A percentile compares a stretch with the other conserved stretches of the same genome.
These are phyloP conservation scores for Corythoichthys intestinalis DNA, from an alignment of 2,113 vertebrate genomes.

Conservation along the genomic window DNA sequence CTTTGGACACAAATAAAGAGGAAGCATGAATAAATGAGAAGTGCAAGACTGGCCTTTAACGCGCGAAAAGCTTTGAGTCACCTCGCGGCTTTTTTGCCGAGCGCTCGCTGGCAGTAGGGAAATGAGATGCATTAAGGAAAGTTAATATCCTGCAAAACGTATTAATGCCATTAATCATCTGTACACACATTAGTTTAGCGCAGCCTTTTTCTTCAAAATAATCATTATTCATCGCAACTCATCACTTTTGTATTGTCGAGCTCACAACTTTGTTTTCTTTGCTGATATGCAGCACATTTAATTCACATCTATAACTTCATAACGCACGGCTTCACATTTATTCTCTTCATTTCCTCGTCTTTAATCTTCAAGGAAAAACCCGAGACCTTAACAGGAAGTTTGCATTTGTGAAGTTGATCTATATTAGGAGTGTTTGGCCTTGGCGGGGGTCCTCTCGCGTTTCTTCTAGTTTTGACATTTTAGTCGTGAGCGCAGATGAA, in stretches of 20 bases:
- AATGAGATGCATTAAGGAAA: conserved; percentile 1
- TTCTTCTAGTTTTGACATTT: background rate
- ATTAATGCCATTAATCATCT: conserved; percentile 3
- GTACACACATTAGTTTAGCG: background rate
- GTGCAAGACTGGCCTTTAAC: background rate
- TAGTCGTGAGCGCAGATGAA: background rate
- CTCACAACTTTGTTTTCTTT: background rate
- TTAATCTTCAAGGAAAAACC: background rate
- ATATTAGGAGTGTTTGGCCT: conserved; percentile 1
- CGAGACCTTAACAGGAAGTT: background rate
- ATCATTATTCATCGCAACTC: background rate
- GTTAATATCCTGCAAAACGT: conserved; percentile 5
- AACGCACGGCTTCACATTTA: background rate
- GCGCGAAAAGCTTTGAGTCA: conserved; percentile 1
- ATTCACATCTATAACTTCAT: background rate
- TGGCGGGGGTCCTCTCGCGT: background rate
- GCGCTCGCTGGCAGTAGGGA: background rate
- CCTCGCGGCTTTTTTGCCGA: background rate
- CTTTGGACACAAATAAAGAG: conserved; percentile 3
- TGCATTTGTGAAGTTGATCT: background rate
- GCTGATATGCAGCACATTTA: background rate
- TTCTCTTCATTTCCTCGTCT: background rate
- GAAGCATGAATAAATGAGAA: background rate
- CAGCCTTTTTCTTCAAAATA: background rate
- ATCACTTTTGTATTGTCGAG: background rate